Evolutionary conservation across 2,888 invertebrate genomes (phyloP).

Genomic region (Drosophila tripunctata): DNA sequence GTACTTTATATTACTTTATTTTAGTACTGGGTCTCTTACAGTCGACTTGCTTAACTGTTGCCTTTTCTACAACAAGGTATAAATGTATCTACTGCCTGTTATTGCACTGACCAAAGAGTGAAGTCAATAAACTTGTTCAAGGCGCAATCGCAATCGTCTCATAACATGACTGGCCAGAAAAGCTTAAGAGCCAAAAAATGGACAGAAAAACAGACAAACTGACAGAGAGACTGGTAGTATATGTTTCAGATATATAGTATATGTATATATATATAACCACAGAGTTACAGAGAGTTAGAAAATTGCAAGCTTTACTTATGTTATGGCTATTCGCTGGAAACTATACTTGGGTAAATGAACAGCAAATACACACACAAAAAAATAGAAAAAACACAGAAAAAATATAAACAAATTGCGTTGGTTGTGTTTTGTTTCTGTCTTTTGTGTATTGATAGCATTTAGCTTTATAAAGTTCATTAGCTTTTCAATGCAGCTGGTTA

Average conservation of each 20-base stretch:
- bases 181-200: slow-evolving; percentile 27
- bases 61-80: no score
- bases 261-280: slow-evolving; percentile 24
- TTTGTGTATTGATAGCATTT: not conserved
- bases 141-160: slow-evolving; percentile 41
- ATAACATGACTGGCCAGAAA: slow-evolving; percentile 61
- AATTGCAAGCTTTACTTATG: slow-evolving; percentile 29
- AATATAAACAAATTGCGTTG: slow-evolving; percentile 27
- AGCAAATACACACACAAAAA: no score
- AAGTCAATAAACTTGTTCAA: slow-evolving; percentile 74
- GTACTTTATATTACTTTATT: no score
- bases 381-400: no score
- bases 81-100: slow-evolving; percentile 18
- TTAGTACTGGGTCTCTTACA: no score
- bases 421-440: not conserved
- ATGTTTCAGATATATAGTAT: not conserved
- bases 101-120: slow-evolving; percentile 53
- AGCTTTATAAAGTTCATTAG: slow-evolving; percentile 14
- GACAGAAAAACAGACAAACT: slow-evolving; percentile 8
- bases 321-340: slow-evolving; percentile 33
- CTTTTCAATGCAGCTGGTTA: slow-evolving; percentile 1
- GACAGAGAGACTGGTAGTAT: slow-evolving; percentile 5
- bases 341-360: slow-evolving; percentile 12
- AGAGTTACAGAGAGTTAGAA: slow-evolving; percentile 26
- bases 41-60: no score